These are phyloP conservation scores for Pygoscelis adeliae DNA, from an alignment of 2,113 vertebrate species.

Conservation along the genomic window DNA sequence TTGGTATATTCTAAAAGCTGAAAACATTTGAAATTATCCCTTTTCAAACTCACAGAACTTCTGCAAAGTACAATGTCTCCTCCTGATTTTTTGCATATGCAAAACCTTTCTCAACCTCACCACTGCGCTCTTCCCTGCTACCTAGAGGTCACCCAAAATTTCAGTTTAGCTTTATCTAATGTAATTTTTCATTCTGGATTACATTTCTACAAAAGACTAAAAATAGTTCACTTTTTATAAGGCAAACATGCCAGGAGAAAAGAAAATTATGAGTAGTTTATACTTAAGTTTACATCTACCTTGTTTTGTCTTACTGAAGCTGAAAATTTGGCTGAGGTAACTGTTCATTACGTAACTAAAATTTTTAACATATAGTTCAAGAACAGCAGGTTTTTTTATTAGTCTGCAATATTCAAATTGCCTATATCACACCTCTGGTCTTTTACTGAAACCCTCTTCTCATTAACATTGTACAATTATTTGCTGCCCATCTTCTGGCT, in stretches of 20 bases:
- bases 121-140: fast-evolving
- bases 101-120: not conserved
- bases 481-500: not conserved
- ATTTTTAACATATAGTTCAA: not conserved
- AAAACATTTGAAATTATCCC: not conserved
- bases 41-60: not conserved
- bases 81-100: not conserved
- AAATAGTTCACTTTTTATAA: not conserved
- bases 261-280: not conserved
- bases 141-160: not conserved
- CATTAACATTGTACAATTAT: not conserved
- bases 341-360: not conserved
- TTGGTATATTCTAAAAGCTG: not conserved
- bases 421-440: not conserved
- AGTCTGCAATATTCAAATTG: not conserved
- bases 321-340: not conserved
- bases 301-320: not conserved
- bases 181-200: not conserved
- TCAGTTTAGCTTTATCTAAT: not conserved
- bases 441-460: not conserved
- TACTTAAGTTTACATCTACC: not conserved
- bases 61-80: not conserved
- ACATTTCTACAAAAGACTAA: not conserved
- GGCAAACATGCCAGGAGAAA: not conserved
- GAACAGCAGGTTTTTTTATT: not conserved